Conservation (phyloP, 2,888 invertebrate genomes). For the Netelia melanura region DNA sequence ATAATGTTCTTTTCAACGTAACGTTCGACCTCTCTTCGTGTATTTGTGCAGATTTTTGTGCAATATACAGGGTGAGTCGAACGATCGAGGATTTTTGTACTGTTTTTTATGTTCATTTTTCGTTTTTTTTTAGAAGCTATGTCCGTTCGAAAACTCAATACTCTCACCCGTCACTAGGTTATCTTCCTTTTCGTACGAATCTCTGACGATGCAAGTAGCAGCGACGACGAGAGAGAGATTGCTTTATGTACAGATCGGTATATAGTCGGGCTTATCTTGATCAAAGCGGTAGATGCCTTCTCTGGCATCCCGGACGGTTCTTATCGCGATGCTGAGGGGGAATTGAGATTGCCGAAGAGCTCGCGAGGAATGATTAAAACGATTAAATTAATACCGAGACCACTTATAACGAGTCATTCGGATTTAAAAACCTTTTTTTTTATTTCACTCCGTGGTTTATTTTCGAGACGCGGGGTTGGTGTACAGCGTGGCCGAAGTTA, state of each 20-base stretch:
- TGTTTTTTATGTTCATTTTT: neutral
- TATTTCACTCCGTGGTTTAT: neutral
- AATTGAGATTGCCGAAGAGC: constrained; percentile 47
- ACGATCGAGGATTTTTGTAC: neutral
- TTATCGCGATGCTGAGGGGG: constrained; percentile 44
- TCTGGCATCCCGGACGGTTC: constrained; percentile 48
- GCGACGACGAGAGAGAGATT: constrained; percentile 31
- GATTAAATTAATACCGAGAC: constrained; percentile 50
- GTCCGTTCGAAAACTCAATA: neutral
- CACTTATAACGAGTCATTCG: constrained; percentile 25
- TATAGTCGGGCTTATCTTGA: constrained; percentile 49
- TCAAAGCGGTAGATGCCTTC: constrained; percentile 38
- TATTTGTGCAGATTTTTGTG: neutral
- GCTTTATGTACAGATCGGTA: neutral
- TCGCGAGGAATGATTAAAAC: constrained; percentile 51
- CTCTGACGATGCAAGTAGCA: constrained; percentile 5
- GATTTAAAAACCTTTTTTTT: constrained; percentile 3
- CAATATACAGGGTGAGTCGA: neutral
- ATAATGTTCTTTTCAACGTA: constrained; percentile 73
- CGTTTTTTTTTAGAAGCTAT: neutral
- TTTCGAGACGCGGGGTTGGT: constrained; percentile 1
- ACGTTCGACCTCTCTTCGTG: neutral
- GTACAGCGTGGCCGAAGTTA: constrained; percentile 10
- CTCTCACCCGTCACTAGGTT: constrained; percentile 11
- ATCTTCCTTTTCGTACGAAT: constrained; percentile 31